A percentile compares a stretch with the other conserved stretches of the same genome.
phyloP scores from a whole-genome alignment of 2,888 invertebrate genomes.

The Erebia aethiops region DNA sequence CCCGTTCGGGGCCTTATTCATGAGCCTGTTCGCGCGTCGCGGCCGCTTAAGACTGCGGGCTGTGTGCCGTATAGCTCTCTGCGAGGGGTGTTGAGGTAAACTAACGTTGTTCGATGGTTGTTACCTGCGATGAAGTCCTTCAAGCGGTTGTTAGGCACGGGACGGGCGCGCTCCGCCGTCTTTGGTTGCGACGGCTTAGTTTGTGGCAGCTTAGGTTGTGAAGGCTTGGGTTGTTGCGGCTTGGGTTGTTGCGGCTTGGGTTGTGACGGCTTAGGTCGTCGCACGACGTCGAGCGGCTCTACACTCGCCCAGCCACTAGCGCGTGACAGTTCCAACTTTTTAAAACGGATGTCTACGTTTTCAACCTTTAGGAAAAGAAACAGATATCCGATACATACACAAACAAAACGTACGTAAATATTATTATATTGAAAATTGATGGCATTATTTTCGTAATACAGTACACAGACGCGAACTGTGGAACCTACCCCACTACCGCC shows the following conservation, averaged over 20 bases:
- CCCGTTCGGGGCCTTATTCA: no score
- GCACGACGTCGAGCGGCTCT: conserved; percentile 46
- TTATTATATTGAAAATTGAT: no score
- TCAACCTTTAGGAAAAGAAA: conserved; percentile 70
- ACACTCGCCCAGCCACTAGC: conserved; percentile 80
- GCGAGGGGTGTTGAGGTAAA: no score
- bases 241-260: no score
- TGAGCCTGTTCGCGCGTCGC: no score
- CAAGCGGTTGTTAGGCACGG: conserved; percentile 53
- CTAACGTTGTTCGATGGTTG: neutral
- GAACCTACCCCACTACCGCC: no score
- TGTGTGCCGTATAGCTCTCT: no score
- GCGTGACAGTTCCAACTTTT: conserved; percentile 70
- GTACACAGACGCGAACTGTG: no score
- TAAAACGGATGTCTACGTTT: conserved; percentile 85
- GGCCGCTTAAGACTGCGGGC: no score
- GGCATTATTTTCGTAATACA: no score
- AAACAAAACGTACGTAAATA: no score
- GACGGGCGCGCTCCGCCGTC: conserved; percentile 23
- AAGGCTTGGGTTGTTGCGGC: conserved; percentile 27
- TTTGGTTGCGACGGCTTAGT: conserved; percentile 36
- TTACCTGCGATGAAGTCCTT: conserved; percentile 72
- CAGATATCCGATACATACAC: neutral
- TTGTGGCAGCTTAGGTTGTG: conserved; percentile 35
- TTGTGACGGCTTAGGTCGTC: no score